Percentiles rank a stretch among this genome's conserved stretches.
Conservation (phyloP, 1,140 invertebrate genomes). For the Drosophila repleta region DNA sequence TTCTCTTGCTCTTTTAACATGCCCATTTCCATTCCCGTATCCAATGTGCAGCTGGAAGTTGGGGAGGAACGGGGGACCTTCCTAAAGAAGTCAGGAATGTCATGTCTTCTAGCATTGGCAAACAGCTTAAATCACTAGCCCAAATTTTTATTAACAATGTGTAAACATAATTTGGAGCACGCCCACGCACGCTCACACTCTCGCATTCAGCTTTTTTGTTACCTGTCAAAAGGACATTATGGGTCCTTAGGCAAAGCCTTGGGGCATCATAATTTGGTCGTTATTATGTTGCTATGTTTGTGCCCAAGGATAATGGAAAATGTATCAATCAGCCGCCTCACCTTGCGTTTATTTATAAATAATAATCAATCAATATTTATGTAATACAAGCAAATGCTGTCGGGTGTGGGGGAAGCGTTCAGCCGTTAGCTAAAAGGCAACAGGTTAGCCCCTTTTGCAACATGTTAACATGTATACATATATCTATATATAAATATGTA, state of each 20-base stretch:
- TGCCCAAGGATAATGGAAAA: conserved; percentile 43
- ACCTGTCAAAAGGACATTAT: conserved; percentile 46
- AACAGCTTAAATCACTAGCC: conserved; percentile 27
- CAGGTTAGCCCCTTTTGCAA: conserved; percentile 35
- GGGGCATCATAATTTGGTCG: conserved; percentile 23
- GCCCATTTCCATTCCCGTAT: conserved; percentile 12
- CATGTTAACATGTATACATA: conserved; percentile 5
- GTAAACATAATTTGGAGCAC: conserved; percentile 5
- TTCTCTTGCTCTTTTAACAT: conserved; percentile 16
- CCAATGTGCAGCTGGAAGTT: conserved; percentile 32
- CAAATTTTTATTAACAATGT: conserved; percentile 4
- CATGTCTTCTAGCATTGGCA: conserved; percentile 39
- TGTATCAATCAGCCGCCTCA: conserved; percentile 43
- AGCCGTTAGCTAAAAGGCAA: conserved; percentile 36
- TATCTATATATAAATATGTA: no score
- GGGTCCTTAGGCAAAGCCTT: conserved; percentile 8
- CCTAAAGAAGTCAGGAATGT: conserved; percentile 14
- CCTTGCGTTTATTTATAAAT: conserved; percentile 47
- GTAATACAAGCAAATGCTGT: conserved; percentile 12
- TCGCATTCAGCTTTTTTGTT: conserved; percentile 3
- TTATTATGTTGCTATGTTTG: conserved; percentile 25
- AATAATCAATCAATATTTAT: conserved; percentile 55
- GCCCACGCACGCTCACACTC: background rate
- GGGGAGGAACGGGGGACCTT: no score
- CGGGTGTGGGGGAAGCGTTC: conserved; percentile 5